These are phyloP conservation scores for Microvelia longipes DNA, from an alignment of 1,140 invertebrate species.

Conservation along the genomic window DNA sequence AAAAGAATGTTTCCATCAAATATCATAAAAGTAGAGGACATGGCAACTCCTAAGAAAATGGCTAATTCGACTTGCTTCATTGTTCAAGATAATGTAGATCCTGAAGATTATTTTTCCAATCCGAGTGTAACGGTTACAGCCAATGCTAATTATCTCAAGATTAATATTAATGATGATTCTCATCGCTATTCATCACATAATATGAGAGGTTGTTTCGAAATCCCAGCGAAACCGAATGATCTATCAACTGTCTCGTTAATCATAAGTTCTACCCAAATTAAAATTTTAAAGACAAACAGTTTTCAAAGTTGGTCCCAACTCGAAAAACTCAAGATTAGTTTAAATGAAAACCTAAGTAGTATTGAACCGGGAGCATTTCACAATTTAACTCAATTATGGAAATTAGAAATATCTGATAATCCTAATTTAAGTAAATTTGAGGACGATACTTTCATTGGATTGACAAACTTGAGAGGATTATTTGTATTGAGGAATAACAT, in stretches of 20 bases:
- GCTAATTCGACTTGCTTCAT: neutral
- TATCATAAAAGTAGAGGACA: neutral
- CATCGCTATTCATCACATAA: too few species aligned
- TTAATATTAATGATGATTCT: too few species aligned
- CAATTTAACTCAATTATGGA: neutral
- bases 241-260: neutral
- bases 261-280: neutral
- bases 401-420: neutral
- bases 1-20: neutral
- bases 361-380: neutral
- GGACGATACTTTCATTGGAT: neutral
- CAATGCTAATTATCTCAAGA: too few species aligned
- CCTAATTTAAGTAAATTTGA: neutral
- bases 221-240: neutral
- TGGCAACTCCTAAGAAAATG: neutral
- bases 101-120: too few species aligned
- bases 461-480: neutral
- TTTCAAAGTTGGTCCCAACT: neutral
- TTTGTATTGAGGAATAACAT: neutral
- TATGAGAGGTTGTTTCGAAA: too few species aligned
- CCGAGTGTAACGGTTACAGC: too few species aligned
- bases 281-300: neutral
- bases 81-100: too few species aligned
- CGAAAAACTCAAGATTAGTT: neutral
- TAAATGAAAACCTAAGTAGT: neutral